Evolutionary conservation across 2,888 invertebrate species (phyloP).

Genomic region (Dascillus cervinus): DNA sequence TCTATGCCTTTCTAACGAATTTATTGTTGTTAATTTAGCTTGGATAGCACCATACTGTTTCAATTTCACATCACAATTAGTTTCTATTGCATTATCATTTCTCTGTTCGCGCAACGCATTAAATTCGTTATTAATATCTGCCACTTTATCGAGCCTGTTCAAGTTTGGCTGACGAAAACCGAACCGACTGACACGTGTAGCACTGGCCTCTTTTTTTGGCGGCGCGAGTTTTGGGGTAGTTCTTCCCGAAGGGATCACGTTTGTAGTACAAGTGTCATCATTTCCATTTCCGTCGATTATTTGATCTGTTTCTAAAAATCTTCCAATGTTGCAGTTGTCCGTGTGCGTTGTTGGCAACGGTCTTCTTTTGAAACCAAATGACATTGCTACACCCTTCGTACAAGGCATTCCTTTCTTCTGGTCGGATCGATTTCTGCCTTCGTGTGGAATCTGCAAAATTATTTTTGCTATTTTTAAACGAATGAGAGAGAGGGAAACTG

Average conservation of each 20-base stretch:
- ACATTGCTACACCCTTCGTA: slow-evolving; percentile 70
- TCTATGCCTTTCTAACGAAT: slow-evolving; percentile 16
- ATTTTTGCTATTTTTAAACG: no score
- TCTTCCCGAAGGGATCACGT: slow-evolving; percentile 47
- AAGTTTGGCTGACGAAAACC: slow-evolving; percentile 64
- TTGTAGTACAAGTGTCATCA: slow-evolving; percentile 33
- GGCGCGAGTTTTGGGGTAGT: slow-evolving; percentile 58
- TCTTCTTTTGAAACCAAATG: slow-evolving; percentile 75
- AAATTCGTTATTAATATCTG: slow-evolving; percentile 47
- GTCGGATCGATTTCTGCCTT: no score
- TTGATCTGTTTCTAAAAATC: slow-evolving; percentile 43
- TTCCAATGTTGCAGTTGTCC: slow-evolving; percentile 32
- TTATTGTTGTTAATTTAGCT: slow-evolving; percentile 22
- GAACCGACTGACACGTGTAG: slow-evolving; percentile 62
- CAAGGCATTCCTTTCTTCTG: no score
- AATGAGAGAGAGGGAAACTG: no score
- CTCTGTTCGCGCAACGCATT: slow-evolving; percentile 22
- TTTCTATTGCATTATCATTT: slow-evolving; percentile 22
- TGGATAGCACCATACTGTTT: slow-evolving; percentile 4
- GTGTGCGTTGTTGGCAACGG: slow-evolving; percentile 42
- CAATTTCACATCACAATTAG: slow-evolving; percentile 2
- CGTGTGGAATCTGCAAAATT: no score
- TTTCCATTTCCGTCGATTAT: slow-evolving; percentile 37
- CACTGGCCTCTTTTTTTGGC: slow-evolving; percentile 58
- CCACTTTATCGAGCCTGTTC: slow-evolving; percentile 59